Evolutionary conservation across 2,113 vertebrate genomes (phyloP), one percentile per base, ranked within the genome.

Genomic region (Chelonoidis abingdonii): DNA sequence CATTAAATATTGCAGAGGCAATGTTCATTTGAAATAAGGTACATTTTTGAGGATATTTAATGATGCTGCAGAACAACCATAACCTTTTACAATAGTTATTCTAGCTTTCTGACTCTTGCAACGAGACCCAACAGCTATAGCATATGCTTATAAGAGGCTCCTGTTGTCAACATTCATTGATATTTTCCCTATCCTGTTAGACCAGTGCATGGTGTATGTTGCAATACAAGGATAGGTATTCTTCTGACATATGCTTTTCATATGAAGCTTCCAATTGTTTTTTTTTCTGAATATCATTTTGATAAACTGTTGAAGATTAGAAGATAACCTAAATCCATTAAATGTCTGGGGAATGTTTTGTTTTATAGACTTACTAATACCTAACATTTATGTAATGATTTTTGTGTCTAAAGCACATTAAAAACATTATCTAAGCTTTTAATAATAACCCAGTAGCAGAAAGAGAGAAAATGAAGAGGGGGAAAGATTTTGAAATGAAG

Each of bases 121-220:
- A n/a, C 49, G 80, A 93, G 44, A 92, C 49, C 6, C 38, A 84
- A 83, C 38, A 91, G 65, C n/a, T 72, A 21, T 19, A 10, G 65
- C 65, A 49, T 88, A 96, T 84, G 49, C 62, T 93, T 92, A 38
- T 69, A 19, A 38, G 35, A 21, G n/a, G 17, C 17, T 69, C 62
- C 62, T n/a, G 62, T n/a, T n/a, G 62, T 17, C 62, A n/a, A 38
- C 8, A 69, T 69, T 38, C 65, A 21, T 38, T 89, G 85, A 79
- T 86, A 95, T 95, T 97, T 93, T 86, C 83, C 57, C 88, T 82
- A 90, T 89, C 49, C 78, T 72, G 62, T 94, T 93, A 95, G 80
- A 72, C n/a, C n/a, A 38, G 19, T 75, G 62, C 56, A 75, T 10
- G 69, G 89, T 50, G 49, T 88, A 47, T 1, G 14, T 31, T 90